A percentile compares a stretch with the other conserved stretches of the same genome.
Evolutionary conservation across 2,888 invertebrate genomes (phyloP).

Genomic region (Cataglyphis cursor): DNA sequence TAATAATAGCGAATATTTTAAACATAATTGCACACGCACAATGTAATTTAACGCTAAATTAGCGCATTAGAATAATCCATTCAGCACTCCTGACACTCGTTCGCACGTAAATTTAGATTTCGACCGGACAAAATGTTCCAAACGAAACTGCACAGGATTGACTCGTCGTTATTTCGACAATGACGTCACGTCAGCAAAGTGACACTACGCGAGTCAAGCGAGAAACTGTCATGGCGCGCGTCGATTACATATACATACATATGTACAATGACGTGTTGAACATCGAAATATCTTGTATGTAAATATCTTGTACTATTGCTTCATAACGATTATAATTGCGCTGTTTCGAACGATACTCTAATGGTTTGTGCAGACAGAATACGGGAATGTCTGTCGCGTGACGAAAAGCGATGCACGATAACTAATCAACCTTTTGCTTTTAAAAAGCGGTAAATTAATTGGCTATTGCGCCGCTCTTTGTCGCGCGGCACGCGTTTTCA

Average conservation of each 20-base stretch:
- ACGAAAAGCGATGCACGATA: background rate
- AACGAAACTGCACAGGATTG: background rate
- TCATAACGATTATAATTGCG: background rate
- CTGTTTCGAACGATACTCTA: background rate
- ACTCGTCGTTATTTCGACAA: background rate
- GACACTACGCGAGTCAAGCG: background rate
- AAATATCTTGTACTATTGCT: too few species aligned
- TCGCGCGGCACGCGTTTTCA: background rate
- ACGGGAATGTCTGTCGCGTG: background rate
- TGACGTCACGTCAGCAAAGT: background rate
- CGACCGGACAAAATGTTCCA: background rate
- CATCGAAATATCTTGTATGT: too few species aligned
- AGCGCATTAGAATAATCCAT: background rate
- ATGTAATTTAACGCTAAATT: background rate
- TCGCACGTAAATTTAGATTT: background rate
- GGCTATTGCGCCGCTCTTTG: background rate
- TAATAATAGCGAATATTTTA: background rate
- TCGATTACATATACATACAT: background rate
- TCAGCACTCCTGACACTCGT: background rate
- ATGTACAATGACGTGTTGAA: too few species aligned
- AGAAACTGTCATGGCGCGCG: background rate
- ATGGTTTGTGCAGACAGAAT: background rate
- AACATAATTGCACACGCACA: background rate
- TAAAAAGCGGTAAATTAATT: slow-evolving; percentile 1
- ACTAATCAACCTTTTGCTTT: background rate